Evolutionary conservation across 2,888 invertebrate genomes (phyloP).

Genomic region (Lottia gigantea): DNA sequence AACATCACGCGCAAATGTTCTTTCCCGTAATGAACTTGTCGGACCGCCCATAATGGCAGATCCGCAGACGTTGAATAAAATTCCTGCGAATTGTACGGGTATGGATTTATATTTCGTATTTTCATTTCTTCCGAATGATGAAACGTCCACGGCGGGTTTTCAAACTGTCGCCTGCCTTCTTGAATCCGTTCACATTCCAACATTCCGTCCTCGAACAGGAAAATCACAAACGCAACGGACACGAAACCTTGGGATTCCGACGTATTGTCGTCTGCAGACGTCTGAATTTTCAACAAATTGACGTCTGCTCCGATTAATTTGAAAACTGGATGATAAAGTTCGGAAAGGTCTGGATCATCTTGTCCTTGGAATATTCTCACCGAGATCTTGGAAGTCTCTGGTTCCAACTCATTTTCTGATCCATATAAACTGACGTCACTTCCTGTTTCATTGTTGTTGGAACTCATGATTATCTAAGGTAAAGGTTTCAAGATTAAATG

Average conservation of each 20-base stretch:
- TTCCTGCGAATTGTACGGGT: conserved; percentile 55
- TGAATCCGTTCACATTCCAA: conserved; percentile 46
- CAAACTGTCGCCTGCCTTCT: conserved; percentile 44
- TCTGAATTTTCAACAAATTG: not conserved
- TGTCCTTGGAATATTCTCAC: not conserved
- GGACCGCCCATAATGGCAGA: conserved; percentile 57
- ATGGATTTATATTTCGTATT: conserved; percentile 45
- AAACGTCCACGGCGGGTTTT: conserved; percentile 54
- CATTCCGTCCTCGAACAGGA: conserved; percentile 50
- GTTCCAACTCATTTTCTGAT: not conserved
- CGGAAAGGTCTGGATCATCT: not conserved
- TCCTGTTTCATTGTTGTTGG: not conserved
- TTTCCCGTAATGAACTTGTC: conserved; percentile 61
- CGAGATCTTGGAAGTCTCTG: not conserved
- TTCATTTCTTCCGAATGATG: conserved; percentile 56
- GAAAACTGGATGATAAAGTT: not conserved
- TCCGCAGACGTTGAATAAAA: conserved; percentile 55
- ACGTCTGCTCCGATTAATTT: not conserved
- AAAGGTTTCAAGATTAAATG: too few species aligned
- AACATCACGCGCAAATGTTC: conserved; percentile 56
- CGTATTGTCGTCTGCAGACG: not conserved
- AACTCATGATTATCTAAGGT: not conserved
- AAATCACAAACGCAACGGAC: conserved; percentile 46
- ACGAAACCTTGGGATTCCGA: not conserved
- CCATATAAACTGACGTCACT: conserved; percentile 4